Evolutionary conservation across 2,797 vertebrate genomes (phyloP).

Genomic region (Micromesistius poutassou): DNA sequence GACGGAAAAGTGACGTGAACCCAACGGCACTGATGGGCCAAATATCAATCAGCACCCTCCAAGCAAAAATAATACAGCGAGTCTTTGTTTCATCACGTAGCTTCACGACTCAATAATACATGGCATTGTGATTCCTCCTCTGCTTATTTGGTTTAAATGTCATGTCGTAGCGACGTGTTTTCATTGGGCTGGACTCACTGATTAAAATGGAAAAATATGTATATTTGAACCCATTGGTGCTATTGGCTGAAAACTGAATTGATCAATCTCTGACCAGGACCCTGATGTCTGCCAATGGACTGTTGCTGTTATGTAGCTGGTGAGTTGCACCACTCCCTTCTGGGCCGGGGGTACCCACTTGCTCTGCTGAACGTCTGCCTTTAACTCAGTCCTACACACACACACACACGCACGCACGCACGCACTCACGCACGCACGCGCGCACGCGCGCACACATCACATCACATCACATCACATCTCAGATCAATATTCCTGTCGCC

Average conservation of each 20-base stretch:
- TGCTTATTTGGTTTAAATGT: constrained; percentile 24
- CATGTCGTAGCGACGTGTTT: constrained; percentile 11
- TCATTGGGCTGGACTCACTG: constrained; percentile 13
- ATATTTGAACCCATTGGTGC: constrained; percentile 18
- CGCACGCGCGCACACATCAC: constrained; percentile 3
- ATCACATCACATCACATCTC: constrained; percentile 13
- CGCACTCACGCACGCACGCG: constrained; percentile 8
- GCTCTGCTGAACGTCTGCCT: constrained; percentile 30
- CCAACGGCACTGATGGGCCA: constrained; percentile 27
- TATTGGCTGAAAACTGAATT: constrained; percentile 13
- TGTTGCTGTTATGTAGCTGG: constrained; percentile 19
- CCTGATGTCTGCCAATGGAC: constrained; percentile 1
- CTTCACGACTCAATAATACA: constrained; percentile 32
- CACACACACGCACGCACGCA: constrained; percentile 9
- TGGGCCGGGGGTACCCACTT: constrained; percentile 36
- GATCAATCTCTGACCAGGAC: constrained; percentile 7
- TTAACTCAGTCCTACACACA: constrained; percentile 30
- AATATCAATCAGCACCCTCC: constrained; percentile 32
- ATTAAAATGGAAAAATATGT: constrained; percentile 24
- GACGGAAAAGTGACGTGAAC: constrained; percentile 27
- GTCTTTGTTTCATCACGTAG: constrained; percentile 38
- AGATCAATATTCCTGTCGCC: constrained; percentile 50
- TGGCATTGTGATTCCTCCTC: constrained; percentile 19
- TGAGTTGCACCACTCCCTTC: constrained; percentile 45
- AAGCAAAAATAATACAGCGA: constrained; percentile 39